Evolutionary conservation across 53 echinoderm and acorn worm species (phyloP), one percentile per base, ranked within the genome.

Genomic region (Astropecten irregularis): DNA sequence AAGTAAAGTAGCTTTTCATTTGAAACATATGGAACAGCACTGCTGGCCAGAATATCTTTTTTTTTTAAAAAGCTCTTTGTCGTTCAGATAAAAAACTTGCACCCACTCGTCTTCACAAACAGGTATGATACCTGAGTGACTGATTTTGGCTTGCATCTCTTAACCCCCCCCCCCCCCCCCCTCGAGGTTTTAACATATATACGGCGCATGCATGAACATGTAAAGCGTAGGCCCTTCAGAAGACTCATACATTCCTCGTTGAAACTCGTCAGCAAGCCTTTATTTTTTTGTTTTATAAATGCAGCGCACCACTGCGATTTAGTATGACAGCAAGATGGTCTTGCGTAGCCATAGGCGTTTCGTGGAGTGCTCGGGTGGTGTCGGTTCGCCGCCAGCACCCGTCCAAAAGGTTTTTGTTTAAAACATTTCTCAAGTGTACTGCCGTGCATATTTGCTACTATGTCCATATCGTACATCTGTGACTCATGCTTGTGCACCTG

Each of bases 211-310:
- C 11, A 11, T 11, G 42, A 6, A 42, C 42, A 42, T 42, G 42
- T 11, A 42, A 42, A 11, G 42, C 6, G 6, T 42, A 42, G 42
- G n/a, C n/a, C 42, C 11, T 11, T 42, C 42, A 26, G 23, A 15
- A 18, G 32, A n/a, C 79, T 79, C 79, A 79, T 79, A 62, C 44
- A 79, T 79, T 44, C 79, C 62, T 79, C 74, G 56, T 74, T 74
- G 55, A 57, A 74, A 38, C 15, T 36, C 37, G 16, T 37, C 46
- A 46, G 46, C 7, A 44, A 11, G 68, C 42, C 42, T 11, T 68
- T 39, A 16, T 39, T 68, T 68, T 68, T 40, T 37, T 74, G 28
- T n/a, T 79, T 42, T 60, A 61, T 61, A 79, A 79, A 79, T 79
- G 56, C 79, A 79, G 62, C 61, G 40, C 61, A 61, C 23, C 27